Evolutionary conservation across 2,888 invertebrate species (phyloP), one percentile per base, ranked within the genome.

Genomic region (Habrosyne pyritoides): DNA sequence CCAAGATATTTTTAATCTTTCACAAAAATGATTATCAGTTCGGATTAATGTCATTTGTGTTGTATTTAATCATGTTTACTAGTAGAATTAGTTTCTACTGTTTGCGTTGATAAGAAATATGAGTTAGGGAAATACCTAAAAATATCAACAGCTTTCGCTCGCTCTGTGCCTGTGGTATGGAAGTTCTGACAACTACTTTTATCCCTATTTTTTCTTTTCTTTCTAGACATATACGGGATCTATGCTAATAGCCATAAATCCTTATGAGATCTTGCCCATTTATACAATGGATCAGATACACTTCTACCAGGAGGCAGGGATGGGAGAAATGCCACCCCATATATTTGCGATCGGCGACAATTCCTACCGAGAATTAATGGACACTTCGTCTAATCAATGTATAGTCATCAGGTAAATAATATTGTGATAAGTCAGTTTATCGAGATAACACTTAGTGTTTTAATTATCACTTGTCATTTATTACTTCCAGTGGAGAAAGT

Each of bases 341-440:
- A 98, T 99, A 74, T 99, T 99, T 85, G 98, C 99, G 10, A 97
- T 99, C 57, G 98, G 98, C 10, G 98, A 99, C 84, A 97, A 96
- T 84, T 96, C 98, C 46, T 98, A 97, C 79, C 94, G 94, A 69
- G 95, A 96, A 75, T 95, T 99, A 94, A 94, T 95, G 78, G 93
- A 95, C 3, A 94, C 94, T 53, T 89, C 93, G 57, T 94, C 94
- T 62, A 96, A 98, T 86, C 99, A 99, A 82, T 98, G 98, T 77
- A 96, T 99, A 59, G 98, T 99, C 51, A 99, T 99, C 75, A 97
- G 97, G 97, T 97, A 83, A 56, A 53, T 36, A n/a, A 46, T 30
- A 30, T 51, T 30, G 12, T 22, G 52, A 49, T 33, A 21, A 8
- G 18, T 8, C 14, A 7, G 14, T 18, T 18, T 42, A 18, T 2